These are phyloP conservation scores for Oryzias dopingdopingensis DNA, from an alignment of 2,797 vertebrate species.

Conservation along the genomic window DNA sequence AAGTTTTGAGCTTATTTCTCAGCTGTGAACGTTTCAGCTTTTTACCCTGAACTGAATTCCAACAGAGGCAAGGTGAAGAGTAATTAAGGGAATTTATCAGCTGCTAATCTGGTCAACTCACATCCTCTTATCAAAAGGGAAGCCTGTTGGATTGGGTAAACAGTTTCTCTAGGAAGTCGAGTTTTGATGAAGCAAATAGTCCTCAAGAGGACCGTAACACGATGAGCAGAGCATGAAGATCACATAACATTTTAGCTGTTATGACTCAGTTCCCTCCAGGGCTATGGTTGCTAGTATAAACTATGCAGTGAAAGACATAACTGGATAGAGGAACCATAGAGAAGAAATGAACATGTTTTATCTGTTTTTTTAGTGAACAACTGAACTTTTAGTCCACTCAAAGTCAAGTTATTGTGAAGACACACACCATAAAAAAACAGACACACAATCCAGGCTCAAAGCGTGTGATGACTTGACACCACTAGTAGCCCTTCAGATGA, in stretches of 20 bases:
- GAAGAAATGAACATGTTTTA: constrained; percentile 32
- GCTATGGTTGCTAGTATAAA: constrained; percentile 43
- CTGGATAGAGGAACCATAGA: constrained; percentile 8
- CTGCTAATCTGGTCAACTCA: constrained; percentile 33
- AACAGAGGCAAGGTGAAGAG: constrained; percentile 28
- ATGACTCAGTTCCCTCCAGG: constrained; percentile 51
- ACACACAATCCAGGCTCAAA: constrained; percentile 14
- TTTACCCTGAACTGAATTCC: constrained; percentile 25
- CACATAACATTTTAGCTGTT: constrained; percentile 51
- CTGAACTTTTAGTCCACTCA: constrained; percentile 23
- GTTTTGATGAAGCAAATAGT: constrained; percentile 40
- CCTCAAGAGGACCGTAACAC: constrained; percentile 38
- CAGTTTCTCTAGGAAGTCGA: constrained; percentile 24
- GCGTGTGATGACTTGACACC: constrained; percentile 3
- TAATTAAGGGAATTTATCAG: constrained; percentile 40
- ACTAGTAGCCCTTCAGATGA: constrained; percentile 8
- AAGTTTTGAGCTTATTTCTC: constrained; percentile 23
- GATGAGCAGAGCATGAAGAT: constrained; percentile 44
- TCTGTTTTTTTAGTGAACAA: constrained; percentile 14
- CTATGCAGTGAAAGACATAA: constrained; percentile 29
- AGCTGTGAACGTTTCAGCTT: constrained; percentile 9
- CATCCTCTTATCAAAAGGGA: constrained; percentile 25
- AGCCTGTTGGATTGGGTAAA: constrained; percentile 25
- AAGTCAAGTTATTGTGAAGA: constrained; percentile 21
- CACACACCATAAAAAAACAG: background rate